Evolutionary conservation across 2,113 vertebrate genomes (phyloP), one percentile per base, ranked within the genome.

Genomic region (Mustela lutreola): DNA sequence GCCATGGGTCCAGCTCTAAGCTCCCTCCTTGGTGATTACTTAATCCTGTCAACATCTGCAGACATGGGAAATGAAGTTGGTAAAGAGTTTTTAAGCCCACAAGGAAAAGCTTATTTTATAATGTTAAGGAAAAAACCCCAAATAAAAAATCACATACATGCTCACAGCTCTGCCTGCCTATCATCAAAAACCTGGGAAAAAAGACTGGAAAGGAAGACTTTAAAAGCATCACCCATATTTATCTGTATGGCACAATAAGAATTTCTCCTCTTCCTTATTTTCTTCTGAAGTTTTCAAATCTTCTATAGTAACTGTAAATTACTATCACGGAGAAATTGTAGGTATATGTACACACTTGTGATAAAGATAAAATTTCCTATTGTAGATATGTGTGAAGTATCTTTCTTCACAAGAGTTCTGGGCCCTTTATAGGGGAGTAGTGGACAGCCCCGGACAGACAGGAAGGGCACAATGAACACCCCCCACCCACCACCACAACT

Each of bases 261-360:
- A 83, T 75, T 86, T 78, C 36, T 53, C 42, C 18, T 79, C 33
- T 70, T 80, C 28, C 70, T 95, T 67, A 92, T 26, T 63, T 45
- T 83, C 56, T 56, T 78, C 56, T 53, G 9, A 50, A 48, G 24
- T 91, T 79, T 91, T 90, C 50, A 48, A 62, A 19, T 42, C 92
- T 90, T 89, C 63, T 48, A 26, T 70, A 95, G 83, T 79, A 95
- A 93, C 36, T 82, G 81, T 58, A 82, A 79, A 83, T 95, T 45
- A 60, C 48, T 45, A 58, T n/a, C 63, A 14, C 2, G 42, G 67
- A 82, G 63, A 75, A 45, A 82, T 9, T 45, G 10, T 28, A 5
- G 48, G 36, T 62, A 16, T 50, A 42, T 71, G 15, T 76, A 36
- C 19, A 31, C 50, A 95, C 45, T 36, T 83, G 48, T 91, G 36